Percentiles rank a stretch among this genome's conserved stretches.
These are phyloP conservation scores for Gadopsis bispinosus DNA, from an alignment of 2,797 vertebrate genomes.

Conservation along the genomic window DNA sequence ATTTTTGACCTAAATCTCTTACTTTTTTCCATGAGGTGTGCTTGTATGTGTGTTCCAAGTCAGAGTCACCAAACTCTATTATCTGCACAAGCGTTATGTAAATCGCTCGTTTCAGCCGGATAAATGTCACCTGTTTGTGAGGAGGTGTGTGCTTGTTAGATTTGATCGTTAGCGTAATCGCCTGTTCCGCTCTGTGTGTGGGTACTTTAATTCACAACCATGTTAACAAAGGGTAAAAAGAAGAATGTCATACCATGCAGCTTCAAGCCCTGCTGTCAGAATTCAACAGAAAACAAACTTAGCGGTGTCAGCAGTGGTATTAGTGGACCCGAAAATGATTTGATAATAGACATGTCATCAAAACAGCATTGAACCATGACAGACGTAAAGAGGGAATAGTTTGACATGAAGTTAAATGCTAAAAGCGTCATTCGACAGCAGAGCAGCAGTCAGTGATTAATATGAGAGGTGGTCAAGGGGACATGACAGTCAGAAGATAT, in stretches of 20 bases:
- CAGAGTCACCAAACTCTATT: background rate
- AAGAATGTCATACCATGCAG: too few species aligned
- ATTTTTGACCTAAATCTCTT: background rate
- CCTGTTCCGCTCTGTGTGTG: background rate
- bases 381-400: background rate
- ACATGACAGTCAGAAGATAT: background rate
- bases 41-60: background rate
- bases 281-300: background rate
- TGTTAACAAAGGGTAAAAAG: background rate
- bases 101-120: background rate
- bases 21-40: background rate
- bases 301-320: background rate
- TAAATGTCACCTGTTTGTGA: background rate
- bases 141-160: background rate
- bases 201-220: background rate
- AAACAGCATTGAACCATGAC: background rate
- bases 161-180: background rate
- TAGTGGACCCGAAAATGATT: too few species aligned
- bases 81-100: background rate
- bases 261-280: too few species aligned
- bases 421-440: background rate
- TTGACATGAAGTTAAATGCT: background rate
- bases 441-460: background rate
- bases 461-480: background rate
- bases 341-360: background rate